Evolutionary conservation across 2,113 vertebrate species (phyloP).

Genomic region (Tauraco erythrolophus): DNA sequence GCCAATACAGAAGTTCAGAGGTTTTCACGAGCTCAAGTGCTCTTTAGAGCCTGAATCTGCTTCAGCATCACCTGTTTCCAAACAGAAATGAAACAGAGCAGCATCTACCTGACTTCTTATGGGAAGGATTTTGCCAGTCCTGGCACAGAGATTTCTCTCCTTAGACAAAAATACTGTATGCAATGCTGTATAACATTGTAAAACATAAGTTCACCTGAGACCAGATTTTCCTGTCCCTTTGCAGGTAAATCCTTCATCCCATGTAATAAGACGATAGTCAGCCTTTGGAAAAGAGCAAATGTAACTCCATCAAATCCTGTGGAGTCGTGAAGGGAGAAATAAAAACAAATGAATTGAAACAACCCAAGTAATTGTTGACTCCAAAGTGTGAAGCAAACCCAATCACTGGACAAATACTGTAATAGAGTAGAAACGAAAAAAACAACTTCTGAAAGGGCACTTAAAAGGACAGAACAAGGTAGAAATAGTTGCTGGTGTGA

Average conservation of each 20-base stretch:
- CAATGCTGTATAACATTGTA: neutral
- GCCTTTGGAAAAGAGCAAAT: neutral
- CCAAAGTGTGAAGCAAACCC: neutral
- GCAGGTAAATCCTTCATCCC: neutral
- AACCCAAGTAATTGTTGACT: neutral
- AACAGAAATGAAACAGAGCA: neutral
- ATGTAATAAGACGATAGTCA: neutral
- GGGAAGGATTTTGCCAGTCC: neutral
- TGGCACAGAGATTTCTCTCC: neutral
- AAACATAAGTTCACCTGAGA: neutral
- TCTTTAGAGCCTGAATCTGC: too few species aligned
- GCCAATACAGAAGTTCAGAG: too few species aligned
- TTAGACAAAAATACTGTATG: neutral
- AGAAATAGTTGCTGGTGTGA: neutral
- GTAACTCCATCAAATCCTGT: neutral
- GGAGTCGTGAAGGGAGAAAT: neutral
- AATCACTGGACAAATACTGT: neutral
- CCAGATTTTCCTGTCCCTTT: neutral
- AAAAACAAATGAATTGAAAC: neutral
- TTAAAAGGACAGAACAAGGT: neutral
- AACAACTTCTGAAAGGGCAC: neutral
- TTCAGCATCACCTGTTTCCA: neutral
- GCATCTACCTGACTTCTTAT: neutral
- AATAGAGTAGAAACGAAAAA: neutral
- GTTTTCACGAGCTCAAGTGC: too few species aligned